Conservation (phyloP, 2,888 invertebrate genomes). For the Andrena dorsata region DNA sequence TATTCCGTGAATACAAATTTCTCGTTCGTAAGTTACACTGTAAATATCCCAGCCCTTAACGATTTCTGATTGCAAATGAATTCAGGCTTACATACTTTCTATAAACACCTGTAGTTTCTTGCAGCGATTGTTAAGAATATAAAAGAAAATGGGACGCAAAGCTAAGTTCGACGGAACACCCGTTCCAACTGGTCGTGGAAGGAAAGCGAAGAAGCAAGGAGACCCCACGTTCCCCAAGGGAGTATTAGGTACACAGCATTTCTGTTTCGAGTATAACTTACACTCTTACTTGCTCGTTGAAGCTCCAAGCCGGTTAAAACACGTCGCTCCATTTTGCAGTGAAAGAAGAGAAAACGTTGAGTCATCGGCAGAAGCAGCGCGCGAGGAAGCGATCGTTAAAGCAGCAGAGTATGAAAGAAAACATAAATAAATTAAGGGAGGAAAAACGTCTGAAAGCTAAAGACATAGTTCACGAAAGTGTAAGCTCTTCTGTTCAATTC, state of each 20-base stretch:
- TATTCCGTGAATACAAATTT: neutral
- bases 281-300: neutral
- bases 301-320: neutral
- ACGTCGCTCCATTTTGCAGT: slow-evolving; percentile 76
- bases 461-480: neutral
- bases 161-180: slow-evolving; percentile 91
- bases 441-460: neutral
- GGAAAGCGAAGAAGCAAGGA: slow-evolving; percentile 94
- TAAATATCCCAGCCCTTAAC: neutral
- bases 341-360: slow-evolving; percentile 87
- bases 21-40: neutral
- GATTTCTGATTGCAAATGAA: neutral
- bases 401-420: slow-evolving; percentile 66
- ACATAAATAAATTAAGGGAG: slow-evolving; percentile 32
- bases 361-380: slow-evolving; percentile 90
- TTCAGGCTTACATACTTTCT: neutral
- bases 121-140: neutral
- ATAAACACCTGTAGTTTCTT: neutral
- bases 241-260: slow-evolving; percentile 84
- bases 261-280: neutral
- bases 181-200: slow-evolving; percentile 93
- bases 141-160: slow-evolving; percentile 91
- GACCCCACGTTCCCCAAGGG: slow-evolving; percentile 90
- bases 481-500: slow-evolving; percentile 21
- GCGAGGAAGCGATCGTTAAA: slow-evolving; percentile 86